Base-by-base conservation (phyloP, 2,797 vertebrate species). In the Fringilla coelebs region DNA sequence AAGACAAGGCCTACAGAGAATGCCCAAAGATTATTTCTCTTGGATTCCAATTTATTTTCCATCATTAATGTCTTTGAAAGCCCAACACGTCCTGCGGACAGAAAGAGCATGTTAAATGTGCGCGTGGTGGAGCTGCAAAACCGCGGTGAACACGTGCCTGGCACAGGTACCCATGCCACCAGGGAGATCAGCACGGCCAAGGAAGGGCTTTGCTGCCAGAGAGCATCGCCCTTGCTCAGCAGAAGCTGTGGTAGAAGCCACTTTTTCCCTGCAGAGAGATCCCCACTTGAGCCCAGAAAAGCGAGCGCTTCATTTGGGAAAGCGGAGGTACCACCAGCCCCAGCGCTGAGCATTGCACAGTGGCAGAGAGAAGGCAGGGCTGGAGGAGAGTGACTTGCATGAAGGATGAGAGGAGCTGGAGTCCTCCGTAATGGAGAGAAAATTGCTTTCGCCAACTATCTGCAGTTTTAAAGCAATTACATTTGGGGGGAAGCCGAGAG, bases 31-130 rank as follows among this genome's bases (percentile, higher is more conserved):
- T 97, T 94, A 97, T 97, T 97, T 97, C 96, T 93, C 96, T 96
- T 87, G 11, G 38, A 94, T 95, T 97, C 95, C 97, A 97, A 98
- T 97, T 98, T 97, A 97, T 97, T 98, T 95, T 97, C 96, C 96
- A 97, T 97, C 97, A 97, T 98, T 98, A 98, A 97, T 73, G 94
- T 88, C 96, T 97, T 88, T 96, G 97, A 97, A 98, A 97, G 88
- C 94, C 78, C 77, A 91, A 86, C 96, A 96, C 2, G 18, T 95
- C 93, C 95, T 67, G 80, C 83, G 73, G 96, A 95, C 51, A 63
- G 89, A 91, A 88, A 87, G 76, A 90, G 77, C 85, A 73, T 68
- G 91, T 95, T 89, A 95, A 95, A 89, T 2, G 10, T 16, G 65
- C 0, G 0, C 25, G 11, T 1, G 6, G 48, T 1, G 25, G 79